These are phyloP conservation scores for Cyprinodon diabolis DNA, from an alignment of 2,797 vertebrate genomes.

Conservation along the genomic window DNA sequence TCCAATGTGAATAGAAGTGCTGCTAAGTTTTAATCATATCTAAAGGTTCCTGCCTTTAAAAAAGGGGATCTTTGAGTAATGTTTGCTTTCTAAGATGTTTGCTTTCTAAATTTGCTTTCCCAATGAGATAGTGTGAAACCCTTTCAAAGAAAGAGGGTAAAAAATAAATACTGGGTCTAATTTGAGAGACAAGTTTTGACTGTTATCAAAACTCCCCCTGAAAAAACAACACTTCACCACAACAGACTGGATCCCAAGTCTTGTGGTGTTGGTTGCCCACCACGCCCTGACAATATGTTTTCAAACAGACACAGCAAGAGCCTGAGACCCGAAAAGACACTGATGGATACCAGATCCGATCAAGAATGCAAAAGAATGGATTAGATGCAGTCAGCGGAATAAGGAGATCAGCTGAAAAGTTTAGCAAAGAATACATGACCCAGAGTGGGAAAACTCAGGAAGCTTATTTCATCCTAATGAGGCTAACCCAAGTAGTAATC, in stretches of 20 bases:
- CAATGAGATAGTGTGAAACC: too few relatives aligned
- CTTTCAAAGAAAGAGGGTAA: not conserved
- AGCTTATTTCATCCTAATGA: not conserved
- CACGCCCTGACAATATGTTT: slow-evolving; percentile 73
- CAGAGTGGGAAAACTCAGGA: not conserved
- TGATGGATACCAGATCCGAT: slow-evolving; percentile 63
- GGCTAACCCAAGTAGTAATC: too few relatives aligned
- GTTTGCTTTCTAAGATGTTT: too few relatives aligned
- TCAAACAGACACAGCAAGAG: slow-evolving; percentile 50
- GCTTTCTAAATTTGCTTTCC: too few relatives aligned
- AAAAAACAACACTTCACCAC: slow-evolving; percentile 67
- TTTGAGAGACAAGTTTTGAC: slow-evolving; percentile 49
- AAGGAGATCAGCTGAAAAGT: slow-evolving; percentile 57
- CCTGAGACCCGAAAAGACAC: slow-evolving; percentile 44
- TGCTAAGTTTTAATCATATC: too few relatives aligned
- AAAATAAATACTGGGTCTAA: slow-evolving; percentile 35
- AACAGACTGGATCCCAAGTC: slow-evolving; percentile 70
- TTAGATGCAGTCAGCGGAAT: slow-evolving; percentile 58
- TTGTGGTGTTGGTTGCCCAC: slow-evolving; percentile 67
- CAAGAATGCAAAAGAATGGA: slow-evolving; percentile 46
- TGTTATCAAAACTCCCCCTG: slow-evolving; percentile 60
- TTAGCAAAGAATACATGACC: slow-evolving; percentile 10
- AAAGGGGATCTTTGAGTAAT: too few relatives aligned
- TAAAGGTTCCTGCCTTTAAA: too few relatives aligned
- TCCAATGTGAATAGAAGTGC: too few relatives aligned